Conservation (phyloP, 92 coral and sea anemone species). For the Chrysogorgia sp. region DNA sequence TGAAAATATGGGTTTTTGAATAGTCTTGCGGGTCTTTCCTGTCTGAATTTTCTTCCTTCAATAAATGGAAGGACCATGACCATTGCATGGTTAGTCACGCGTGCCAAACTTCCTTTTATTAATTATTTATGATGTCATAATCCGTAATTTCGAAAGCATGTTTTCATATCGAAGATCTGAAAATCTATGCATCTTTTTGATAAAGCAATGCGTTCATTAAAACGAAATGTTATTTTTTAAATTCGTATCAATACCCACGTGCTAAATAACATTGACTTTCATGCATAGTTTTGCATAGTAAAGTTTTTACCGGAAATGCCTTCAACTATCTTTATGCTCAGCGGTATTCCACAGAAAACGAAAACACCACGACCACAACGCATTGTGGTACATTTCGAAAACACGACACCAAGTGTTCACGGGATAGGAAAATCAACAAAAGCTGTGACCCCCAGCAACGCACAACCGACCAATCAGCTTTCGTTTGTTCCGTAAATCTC, state of each 20-base stretch:
- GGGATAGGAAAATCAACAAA: conserved; percentile 2
- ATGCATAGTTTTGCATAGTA: no score
- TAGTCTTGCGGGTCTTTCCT: background rate
- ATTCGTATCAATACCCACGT: background rate
- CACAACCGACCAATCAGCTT: conserved; percentile 27
- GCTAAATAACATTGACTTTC: no score
- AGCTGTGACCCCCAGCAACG: background rate
- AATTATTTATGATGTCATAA: background rate
- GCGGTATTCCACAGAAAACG: background rate
- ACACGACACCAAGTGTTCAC: background rate
- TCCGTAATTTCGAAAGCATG: background rate
- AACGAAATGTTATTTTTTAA: no score
- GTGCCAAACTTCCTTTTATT: background rate
- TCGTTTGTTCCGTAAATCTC: background rate
- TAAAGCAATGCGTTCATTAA: no score
- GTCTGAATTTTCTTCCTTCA: background rate
- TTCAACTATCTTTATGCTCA: background rate
- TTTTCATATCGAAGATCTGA: no score
- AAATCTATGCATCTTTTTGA: no score
- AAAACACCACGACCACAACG: background rate
- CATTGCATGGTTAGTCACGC: background rate
- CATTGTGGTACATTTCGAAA: background rate
- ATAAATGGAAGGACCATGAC: conserved; percentile 27
- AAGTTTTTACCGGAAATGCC: no score
- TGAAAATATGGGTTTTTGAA: background rate